Evolutionary conservation across 2,888 invertebrate species (phyloP).

Genomic region (Drosophila quinaria): DNA sequence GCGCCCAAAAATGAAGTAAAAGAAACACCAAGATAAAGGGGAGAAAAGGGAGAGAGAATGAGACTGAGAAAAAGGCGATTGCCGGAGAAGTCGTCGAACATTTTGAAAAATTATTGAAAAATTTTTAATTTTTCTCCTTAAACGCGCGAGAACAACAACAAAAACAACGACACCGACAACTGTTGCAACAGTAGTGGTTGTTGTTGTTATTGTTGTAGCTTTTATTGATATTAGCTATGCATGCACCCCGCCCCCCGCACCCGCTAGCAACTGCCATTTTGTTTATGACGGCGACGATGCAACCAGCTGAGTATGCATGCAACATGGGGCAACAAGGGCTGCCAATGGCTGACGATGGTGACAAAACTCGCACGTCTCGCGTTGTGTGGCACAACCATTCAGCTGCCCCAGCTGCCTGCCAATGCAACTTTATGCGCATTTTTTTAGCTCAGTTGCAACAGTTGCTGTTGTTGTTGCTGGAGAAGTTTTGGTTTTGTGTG

Average conservation of each 20-base stretch:
- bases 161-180: constrained; percentile 18
- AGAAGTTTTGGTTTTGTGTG: constrained; percentile 1
- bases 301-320: constrained; percentile 55
- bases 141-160: constrained; percentile 32
- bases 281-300: constrained; percentile 76
- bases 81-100: constrained; percentile 67
- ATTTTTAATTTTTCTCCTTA: constrained; percentile 72
- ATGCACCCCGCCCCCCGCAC: constrained; percentile 58
- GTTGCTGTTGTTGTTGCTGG: constrained; percentile 17
- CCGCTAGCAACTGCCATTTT: constrained; percentile 74
- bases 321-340: constrained; percentile 12
- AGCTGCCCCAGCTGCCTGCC: constrained; percentile 28
- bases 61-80: constrained; percentile 15
- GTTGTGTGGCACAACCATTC: constrained; percentile 37
- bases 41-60: constrained; percentile 17
- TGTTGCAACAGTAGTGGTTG: constrained; percentile 23
- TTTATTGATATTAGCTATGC: constrained; percentile 80
- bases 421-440: constrained; percentile 70
- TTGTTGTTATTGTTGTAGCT: constrained; percentile 56
- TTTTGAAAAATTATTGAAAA: constrained; percentile 78
- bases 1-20: constrained; percentile 48
- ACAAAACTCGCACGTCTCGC: constrained; percentile 49
- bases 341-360: constrained; percentile 36
- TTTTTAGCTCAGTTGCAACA: constrained; percentile 34
- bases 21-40: constrained; percentile 32